Base-by-base conservation (phyloP, 2,888 invertebrate genomes). In the Rhingia campestris region DNA sequence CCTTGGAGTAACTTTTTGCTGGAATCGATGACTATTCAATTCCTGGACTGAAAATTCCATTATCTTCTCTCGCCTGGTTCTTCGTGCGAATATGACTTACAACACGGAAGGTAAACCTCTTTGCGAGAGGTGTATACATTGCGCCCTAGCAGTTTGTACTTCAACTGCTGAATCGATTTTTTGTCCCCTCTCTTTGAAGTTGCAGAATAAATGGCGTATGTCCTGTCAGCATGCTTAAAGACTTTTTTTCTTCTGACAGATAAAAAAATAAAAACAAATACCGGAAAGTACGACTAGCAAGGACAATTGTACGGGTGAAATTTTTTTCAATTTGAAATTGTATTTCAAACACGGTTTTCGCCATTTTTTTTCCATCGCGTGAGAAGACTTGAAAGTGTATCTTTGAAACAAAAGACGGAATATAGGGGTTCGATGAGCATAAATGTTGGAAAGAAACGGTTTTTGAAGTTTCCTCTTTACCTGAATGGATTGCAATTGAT, bases 131-230 rank as follows among this genome's bases (percentile, higher is more conserved):
- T 51, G 37, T 61, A 69, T 54, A 45, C 39, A 32, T 45, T 61
- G 35, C 6, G 43, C 32, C 39, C 6, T 39, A 39, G 0, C 7
- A 10, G 9, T 56, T 9, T 4, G 39, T 69, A 58, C 41, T 67
- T 80, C 66, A 54, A 39, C 59, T 70, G 54, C 69, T 80, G 69
- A 53, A 84, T 84, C 84, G 80, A 75, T 75, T 80, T 80, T 64
- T 74, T 22, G 22, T 51, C 3, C 14, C 39, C 41, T 6, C 37
- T 43, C 7, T 59, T 58, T 7, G 9, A 49, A 22, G 33, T 35
- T 30, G 22, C 5, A n/a, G 37, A 80, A 67, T 74, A 61, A 75
- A 51, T 63, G 30, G 30, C 67, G 41, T 61, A 53, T 80, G 80
- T 61, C 74, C 59, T 66, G 84, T 72, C 80, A 80, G 80, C 84